phyloP scores from a whole-genome alignment of 2,888 invertebrate genomes.

The Dolichopus griseipennis region DNA sequence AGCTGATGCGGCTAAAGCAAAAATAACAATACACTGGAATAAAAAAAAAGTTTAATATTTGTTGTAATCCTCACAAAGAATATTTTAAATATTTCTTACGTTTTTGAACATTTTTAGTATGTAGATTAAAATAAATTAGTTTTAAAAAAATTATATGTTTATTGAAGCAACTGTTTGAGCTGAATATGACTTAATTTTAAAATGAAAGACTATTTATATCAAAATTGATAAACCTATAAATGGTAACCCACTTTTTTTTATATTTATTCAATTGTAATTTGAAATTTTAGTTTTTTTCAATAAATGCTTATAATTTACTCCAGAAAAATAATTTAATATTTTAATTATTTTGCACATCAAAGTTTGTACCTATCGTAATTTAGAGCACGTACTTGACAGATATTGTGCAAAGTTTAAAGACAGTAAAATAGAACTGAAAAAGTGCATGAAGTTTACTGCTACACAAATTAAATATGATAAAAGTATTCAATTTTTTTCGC shows the following conservation, averaged over 20 bases:
- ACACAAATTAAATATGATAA: too few species aligned
- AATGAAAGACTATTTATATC: background rate
- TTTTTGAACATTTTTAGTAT: constrained; percentile 8
- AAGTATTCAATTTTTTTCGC: too few species aligned
- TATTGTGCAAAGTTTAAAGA: background rate
- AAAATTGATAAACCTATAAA: background rate
- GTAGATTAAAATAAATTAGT: background rate
- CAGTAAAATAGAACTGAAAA: background rate
- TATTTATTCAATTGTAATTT: background rate
- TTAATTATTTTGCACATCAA: background rate
- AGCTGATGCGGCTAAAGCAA: constrained; percentile 22
- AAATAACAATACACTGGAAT: constrained; percentile 21
- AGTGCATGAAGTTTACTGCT: too few species aligned
- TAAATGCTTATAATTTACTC: too few species aligned
- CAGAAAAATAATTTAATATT: background rate
- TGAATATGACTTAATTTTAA: background rate
- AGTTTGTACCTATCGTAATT: background rate
- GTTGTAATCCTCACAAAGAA: background rate
- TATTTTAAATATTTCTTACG: background rate
- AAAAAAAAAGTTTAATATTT: too few species aligned
- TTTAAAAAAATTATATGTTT: background rate
- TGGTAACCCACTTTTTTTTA: background rate
- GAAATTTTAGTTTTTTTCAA: too few species aligned
- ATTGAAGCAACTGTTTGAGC: background rate
- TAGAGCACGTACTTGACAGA: background rate